Evolutionary conservation across 2,888 invertebrate species (phyloP).

Genomic region (Unio delphinus): DNA sequence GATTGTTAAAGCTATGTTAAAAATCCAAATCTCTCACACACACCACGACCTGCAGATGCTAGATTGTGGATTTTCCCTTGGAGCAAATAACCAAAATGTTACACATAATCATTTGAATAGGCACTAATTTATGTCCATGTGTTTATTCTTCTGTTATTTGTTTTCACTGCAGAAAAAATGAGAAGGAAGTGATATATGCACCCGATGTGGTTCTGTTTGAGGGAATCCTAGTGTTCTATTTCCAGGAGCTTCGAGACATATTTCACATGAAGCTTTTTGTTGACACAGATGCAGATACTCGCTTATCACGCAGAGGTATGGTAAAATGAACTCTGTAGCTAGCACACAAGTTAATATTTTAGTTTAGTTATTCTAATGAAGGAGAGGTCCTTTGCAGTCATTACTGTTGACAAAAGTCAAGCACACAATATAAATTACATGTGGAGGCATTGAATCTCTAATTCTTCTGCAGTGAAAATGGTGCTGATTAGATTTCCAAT

Average conservation of each 20-base stretch:
- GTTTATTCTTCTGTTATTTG: neutral
- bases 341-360: neutral
- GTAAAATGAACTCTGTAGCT: neutral
- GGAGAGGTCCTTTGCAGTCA: neutral
- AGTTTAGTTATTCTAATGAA: neutral
- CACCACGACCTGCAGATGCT: too few species aligned
- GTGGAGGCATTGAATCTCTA: too few species aligned
- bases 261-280: constrained; percentile 99
- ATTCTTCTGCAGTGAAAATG: too few species aligned
- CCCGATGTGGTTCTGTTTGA: constrained; percentile 98
- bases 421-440: too few species aligned
- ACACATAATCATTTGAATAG: too few species aligned
- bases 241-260: constrained; percentile 91
- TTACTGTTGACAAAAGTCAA: too few species aligned
- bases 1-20: too few species aligned
- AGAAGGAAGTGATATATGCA: constrained; percentile 84
- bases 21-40: too few species aligned
- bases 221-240: constrained; percentile 98
- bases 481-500: too few species aligned
- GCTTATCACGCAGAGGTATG: constrained; percentile 94
- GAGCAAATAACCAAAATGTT: too few species aligned
- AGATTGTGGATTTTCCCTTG: too few species aligned
- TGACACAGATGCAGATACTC: constrained; percentile 98
- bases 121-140: neutral
- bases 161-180: constrained; percentile 34